Conservation (phyloP, 2,113 vertebrate species). For the Mesoclemmys tuberculata region DNA sequence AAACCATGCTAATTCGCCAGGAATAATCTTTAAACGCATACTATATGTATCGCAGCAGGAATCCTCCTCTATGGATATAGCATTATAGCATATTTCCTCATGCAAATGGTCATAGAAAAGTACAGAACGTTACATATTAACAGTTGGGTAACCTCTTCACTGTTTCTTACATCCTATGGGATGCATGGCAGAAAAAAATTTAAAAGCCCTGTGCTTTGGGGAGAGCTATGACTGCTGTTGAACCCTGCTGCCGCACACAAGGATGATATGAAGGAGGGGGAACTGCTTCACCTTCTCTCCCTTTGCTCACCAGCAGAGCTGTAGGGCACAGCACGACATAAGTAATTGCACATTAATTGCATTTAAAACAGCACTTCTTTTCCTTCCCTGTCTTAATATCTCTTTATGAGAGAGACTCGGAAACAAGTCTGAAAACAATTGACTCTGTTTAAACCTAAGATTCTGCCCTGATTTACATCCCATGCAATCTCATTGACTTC, state of each 20-base stretch:
- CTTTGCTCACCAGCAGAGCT: not conserved
- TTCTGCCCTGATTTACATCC: not conserved
- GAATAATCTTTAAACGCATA: conserved; percentile 26
- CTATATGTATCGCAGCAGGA: not conserved
- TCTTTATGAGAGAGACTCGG: not conserved
- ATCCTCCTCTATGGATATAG: not conserved
- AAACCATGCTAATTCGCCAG: not conserved
- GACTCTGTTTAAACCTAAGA: not conserved
- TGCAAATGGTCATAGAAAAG: not conserved
- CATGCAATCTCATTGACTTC: not conserved
- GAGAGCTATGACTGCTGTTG: not conserved
- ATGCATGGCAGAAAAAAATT: not conserved
- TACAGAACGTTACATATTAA: not conserved
- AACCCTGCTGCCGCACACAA: not conserved
- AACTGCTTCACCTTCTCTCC: not conserved
- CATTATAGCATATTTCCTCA: not conserved
- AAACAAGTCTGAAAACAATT: not conserved
- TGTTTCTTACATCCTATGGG: not conserved
- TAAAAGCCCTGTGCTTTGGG: not conserved
- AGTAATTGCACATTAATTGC: not conserved
- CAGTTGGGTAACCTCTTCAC: not conserved
- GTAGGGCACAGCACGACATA: not conserved
- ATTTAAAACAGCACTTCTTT: not conserved
- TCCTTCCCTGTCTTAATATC: not conserved
- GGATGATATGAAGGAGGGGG: not conserved